These are phyloP conservation scores for Agrochola lychnidis DNA, from an alignment of 2,888 invertebrate genomes.

Conservation along the genomic window DNA sequence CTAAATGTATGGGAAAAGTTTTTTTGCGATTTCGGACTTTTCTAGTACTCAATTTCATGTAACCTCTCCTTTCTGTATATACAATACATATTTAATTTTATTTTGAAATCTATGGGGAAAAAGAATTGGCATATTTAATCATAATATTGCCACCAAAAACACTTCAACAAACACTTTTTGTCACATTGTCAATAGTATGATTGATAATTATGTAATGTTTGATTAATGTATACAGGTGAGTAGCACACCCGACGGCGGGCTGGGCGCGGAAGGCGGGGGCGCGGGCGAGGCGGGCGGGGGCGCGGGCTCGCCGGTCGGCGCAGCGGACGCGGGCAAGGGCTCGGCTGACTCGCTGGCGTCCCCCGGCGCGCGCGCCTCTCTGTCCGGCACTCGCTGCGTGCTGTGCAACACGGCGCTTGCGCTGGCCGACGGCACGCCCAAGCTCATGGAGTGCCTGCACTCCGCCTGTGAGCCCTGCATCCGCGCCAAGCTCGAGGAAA, in stretches of 20 bases:
- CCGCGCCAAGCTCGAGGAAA: slow-evolving; percentile 91
- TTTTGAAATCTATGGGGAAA: too few relatives aligned
- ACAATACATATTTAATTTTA: too few relatives aligned
- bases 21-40: too few relatives aligned
- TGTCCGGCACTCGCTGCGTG: slow-evolving; percentile 88
- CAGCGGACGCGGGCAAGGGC: slow-evolving; percentile 68
- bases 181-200: too few relatives aligned
- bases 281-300: slow-evolving; percentile 50
- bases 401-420: slow-evolving; percentile 84
- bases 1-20: too few relatives aligned
- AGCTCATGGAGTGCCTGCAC: slow-evolving; percentile 96
- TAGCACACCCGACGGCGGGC: slow-evolving; percentile 63
- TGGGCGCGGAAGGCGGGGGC: slow-evolving; percentile 40
- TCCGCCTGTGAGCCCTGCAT: slow-evolving; percentile 95
- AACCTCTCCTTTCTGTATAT: too few relatives aligned
- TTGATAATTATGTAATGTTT: neutral
- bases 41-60: too few relatives aligned
- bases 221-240: slow-evolving; percentile 53
- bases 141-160: too few relatives aligned
- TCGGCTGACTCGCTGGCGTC: slow-evolving; percentile 83
- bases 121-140: too few relatives aligned
- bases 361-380: slow-evolving; percentile 74
- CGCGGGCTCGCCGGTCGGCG: slow-evolving; percentile 57
- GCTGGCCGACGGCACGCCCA: slow-evolving; percentile 91
- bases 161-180: too few relatives aligned